Evolutionary conservation across 2,888 invertebrate species (phyloP).

Genomic region (Hyalella azteca): DNA sequence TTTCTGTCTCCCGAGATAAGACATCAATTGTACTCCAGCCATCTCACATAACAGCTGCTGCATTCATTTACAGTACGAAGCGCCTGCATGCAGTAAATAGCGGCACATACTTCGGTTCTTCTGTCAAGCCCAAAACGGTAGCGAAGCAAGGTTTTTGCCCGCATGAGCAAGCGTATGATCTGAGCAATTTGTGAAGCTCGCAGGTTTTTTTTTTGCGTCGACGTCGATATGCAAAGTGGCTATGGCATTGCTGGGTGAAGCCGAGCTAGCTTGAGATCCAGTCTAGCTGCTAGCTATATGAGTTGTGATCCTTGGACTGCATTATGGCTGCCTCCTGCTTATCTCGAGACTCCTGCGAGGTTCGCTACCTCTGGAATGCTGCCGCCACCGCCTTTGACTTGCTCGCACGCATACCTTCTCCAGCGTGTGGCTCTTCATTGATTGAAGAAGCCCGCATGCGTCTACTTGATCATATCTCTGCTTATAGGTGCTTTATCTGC

Average conservation of each 20-base stretch:
- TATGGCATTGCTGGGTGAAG: not conserved
- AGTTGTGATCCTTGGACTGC: not conserved
- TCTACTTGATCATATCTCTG: too few species aligned
- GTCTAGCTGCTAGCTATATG: not conserved
- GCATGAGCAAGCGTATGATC: not conserved
- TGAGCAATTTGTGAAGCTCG: not conserved
- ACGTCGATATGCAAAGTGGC: not conserved
- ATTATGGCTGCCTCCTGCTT: not conserved
- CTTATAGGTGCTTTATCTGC: too few species aligned
- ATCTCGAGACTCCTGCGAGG: conserved; percentile 1
- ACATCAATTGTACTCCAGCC: too few species aligned
- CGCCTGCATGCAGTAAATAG: too few species aligned
- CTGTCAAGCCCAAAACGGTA: conserved; percentile 6
- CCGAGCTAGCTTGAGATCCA: not conserved
- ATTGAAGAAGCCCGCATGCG: too few species aligned
- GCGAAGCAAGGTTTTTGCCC: not conserved
- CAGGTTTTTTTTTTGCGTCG: not conserved
- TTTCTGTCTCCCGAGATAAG: too few species aligned
- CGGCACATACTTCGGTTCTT: not conserved
- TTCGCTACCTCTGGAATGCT: conserved; percentile 3
- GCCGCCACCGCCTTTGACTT: not conserved
- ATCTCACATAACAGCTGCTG: too few species aligned
- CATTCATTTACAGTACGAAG: too few species aligned
- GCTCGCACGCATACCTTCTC: too few species aligned
- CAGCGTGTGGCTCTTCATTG: too few species aligned